These are phyloP conservation scores for Rhodeus uyekii DNA, from an alignment of 2,797 vertebrate genomes.

Conservation along the genomic window DNA sequence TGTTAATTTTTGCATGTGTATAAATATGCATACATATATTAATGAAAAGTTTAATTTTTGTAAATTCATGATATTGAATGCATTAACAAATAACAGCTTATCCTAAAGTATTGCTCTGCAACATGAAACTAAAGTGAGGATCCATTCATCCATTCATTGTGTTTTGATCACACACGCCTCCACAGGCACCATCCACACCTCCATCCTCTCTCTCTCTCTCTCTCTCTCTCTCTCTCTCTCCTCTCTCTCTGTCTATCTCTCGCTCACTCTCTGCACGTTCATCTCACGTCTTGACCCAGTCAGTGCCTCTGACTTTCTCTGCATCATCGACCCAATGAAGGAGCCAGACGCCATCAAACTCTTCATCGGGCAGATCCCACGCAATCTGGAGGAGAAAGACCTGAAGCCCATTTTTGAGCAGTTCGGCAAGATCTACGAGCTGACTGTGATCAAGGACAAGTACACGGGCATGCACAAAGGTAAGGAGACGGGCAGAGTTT, in stretches of 20 bases:
- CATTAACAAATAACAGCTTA: neutral
- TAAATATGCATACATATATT: neutral
- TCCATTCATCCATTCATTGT: conserved; percentile 21
- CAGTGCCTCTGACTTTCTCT: conserved; percentile 60
- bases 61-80: neutral
- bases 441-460: conserved; percentile 63
- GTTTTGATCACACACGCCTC: conserved; percentile 27
- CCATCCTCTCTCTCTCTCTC: conserved; percentile 15
- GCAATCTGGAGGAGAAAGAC: conserved; percentile 19
- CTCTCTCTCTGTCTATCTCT: neutral
- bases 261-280: conserved; percentile 34
- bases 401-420: conserved; percentile 26
- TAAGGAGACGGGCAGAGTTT: conserved; percentile 21
- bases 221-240: neutral
- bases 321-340: conserved; percentile 51
- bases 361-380: conserved; percentile 25
- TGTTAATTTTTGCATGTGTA: neutral
- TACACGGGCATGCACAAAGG: conserved; percentile 63
- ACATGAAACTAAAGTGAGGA: neutral
- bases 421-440: conserved; percentile 55
- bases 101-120: neutral
- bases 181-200: conserved; percentile 10
- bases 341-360: conserved; percentile 48
- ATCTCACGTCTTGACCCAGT: conserved; percentile 53
- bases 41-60: neutral